phyloP scores from a whole-genome alignment of 2,113 vertebrate genomes.

The Lamprologus sp. region DNA sequence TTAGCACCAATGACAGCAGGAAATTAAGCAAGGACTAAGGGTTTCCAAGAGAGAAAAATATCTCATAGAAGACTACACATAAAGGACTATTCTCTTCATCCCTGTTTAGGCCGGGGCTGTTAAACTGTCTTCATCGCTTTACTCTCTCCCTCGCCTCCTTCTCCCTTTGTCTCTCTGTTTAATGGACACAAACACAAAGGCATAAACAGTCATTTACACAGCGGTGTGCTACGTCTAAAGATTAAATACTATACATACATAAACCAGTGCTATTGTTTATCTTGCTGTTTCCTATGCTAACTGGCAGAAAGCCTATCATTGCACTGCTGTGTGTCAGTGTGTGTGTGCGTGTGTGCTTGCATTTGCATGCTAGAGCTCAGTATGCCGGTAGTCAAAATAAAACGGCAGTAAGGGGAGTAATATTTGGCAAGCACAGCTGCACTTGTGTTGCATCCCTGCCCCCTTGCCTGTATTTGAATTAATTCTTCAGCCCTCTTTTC shows the following conservation, averaged over 20 bases:
- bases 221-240: neutral
- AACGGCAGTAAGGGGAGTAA: conserved; percentile 4
- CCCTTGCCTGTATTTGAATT: conserved; percentile 18
- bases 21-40: conserved; percentile 8
- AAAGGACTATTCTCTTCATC: neutral
- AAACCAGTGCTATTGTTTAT: neutral
- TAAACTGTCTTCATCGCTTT: neutral
- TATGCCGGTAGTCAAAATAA: neutral
- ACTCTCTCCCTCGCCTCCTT: neutral
- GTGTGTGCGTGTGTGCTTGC: neutral
- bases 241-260: neutral
- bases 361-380: neutral
- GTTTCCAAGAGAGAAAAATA: conserved; percentile 1
- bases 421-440: neutral
- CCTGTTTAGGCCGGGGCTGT: neutral
- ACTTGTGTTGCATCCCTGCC: neutral
- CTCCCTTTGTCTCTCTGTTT: neutral
- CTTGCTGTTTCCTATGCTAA: neutral
- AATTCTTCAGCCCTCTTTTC: neutral
- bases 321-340: neutral
- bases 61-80: neutral
- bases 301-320: neutral
- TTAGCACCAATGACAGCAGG: neutral
- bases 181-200: neutral
- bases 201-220: neutral